phyloP scores from a whole-genome alignment of 2,113 vertebrate species.

The Elgaria multicarinata region DNA sequence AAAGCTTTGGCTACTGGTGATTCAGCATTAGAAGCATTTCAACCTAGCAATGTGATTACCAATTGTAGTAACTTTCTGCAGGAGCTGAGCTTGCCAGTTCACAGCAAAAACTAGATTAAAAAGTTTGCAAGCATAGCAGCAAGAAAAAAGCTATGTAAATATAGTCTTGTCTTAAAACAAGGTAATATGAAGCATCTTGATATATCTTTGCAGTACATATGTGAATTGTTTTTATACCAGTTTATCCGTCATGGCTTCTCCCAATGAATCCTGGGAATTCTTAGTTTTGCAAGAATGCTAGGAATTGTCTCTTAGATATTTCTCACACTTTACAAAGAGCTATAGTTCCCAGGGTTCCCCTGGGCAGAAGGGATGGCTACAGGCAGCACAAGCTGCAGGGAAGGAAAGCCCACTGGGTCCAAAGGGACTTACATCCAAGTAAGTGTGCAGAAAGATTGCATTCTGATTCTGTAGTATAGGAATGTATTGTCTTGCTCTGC shows the following conservation, averaged over 20 bases:
- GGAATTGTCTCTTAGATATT: background rate
- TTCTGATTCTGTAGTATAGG: background rate
- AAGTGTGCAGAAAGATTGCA: background rate
- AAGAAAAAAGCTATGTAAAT: background rate
- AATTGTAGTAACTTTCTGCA: no score
- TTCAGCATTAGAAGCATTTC: no score
- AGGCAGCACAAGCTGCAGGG: background rate
- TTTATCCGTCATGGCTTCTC: background rate
- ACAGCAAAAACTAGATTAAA: no score
- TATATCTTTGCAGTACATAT: background rate
- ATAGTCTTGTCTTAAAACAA: background rate
- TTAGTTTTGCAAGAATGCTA: background rate
- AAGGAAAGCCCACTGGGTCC: background rate
- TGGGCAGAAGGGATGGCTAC: background rate
- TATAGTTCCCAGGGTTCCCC: background rate
- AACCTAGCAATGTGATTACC: no score
- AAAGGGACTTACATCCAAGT: background rate
- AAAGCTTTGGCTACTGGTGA: no score
- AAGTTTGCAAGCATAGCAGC: background rate
- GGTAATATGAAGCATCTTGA: background rate
- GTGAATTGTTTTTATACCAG: background rate
- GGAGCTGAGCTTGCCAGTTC: no score
- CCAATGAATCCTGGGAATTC: background rate
- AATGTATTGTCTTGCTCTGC: background rate
- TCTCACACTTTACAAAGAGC: background rate